Evolutionary conservation across 37 sponge, comb jelly and placozoan genomes (phyloP), one percentile per base, ranked within the genome.

Genomic region (Theonella swinhoei): DNA sequence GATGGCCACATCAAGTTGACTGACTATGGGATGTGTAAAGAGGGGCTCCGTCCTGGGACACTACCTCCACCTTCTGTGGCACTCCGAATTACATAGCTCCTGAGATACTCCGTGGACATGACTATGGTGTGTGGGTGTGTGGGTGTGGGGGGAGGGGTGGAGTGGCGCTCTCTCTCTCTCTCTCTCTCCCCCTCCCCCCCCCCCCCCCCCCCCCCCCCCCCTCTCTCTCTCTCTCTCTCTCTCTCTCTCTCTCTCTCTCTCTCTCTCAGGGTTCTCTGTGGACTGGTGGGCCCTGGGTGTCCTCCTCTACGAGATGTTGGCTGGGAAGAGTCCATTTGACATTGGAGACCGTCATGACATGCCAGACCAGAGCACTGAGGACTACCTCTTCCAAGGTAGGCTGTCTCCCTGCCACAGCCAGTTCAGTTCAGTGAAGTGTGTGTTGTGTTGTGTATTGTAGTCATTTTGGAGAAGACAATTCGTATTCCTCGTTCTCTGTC

Each of bases 261-360:
- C 1, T 28, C 62, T 36, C 66, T 17, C 33, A 94, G 94, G 91
- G 29, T 97, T 88, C 76, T 87, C 92, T 47, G 98, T 98, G 64
- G 98, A 98, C 81, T 98, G 98, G 98, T 98, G 98, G 98, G 98
- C 98, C 1, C 78, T 98, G 28, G 98, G 98, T 23, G 98, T 98
- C 65, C 81, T 98, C n/a, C 74, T 95, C 42, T 98, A 88, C 79
- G 98, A 98, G 92, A 98, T 98, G 98, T 65, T 98, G 77, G 96
- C 92, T 22, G 98, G 98, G 26, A 85, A 94, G 61, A 92, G 93
- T 5, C 98, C 98, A 1, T 98, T 98, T 83, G 96, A 98, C 67
- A 90, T 98, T 1, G 93, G 88, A 19, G 90, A 83, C 35, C 54
- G 54, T 47, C 88, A 91, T 24, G 92, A 93, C 76, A 90, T 96